phyloP scores from a whole-genome alignment of 2,113 vertebrate species.

The Zapus hudsonius region DNA sequence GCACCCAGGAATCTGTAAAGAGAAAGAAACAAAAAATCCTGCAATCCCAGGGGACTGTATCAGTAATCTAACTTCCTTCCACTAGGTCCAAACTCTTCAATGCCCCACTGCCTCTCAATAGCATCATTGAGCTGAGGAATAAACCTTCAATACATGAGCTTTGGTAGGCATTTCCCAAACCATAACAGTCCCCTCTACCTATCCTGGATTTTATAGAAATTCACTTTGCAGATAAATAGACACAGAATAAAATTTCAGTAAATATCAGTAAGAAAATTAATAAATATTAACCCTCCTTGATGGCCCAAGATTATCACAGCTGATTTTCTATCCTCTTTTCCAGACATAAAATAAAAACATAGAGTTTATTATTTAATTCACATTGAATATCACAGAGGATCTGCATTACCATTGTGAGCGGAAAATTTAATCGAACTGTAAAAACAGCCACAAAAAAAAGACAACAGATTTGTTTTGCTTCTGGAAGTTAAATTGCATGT shows the following conservation, averaged over 20 bases:
- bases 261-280: constrained; percentile 45
- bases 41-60: background rate
- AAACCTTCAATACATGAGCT: background rate
- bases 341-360: constrained; percentile 35
- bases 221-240: background rate
- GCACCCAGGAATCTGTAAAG: background rate
- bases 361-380: constrained; percentile 18
- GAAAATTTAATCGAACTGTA: constrained; percentile 49
- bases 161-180: background rate
- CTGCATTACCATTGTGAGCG: constrained; percentile 2
- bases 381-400: constrained; percentile 22
- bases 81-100: background rate
- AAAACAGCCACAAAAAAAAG: background rate
- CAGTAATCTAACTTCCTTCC: background rate
- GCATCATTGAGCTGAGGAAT: background rate
- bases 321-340: constrained; percentile 37
- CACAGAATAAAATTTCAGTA: constrained; percentile 13
- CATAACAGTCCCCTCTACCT: background rate
- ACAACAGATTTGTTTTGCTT: constrained; percentile 42
- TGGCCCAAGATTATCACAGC: background rate
- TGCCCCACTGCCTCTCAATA: background rate
- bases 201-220: background rate
- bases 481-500: constrained; percentile 45
- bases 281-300: background rate
- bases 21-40: background rate